Evolutionary conservation across 2,888 invertebrate genomes (phyloP).

Genomic region (Cheilosia urbana): DNA sequence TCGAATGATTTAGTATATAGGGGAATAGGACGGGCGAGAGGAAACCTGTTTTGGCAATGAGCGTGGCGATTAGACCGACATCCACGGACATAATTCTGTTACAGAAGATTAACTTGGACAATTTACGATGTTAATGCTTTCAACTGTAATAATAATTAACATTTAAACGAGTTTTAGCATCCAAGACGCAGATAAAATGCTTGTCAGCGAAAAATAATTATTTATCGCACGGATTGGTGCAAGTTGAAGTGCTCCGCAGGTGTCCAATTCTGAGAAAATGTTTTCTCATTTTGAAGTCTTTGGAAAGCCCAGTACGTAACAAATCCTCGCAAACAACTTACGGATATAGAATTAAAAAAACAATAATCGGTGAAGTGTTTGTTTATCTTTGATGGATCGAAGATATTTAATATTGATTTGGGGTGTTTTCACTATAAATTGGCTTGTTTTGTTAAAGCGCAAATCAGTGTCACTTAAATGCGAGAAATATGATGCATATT

Average conservation of each 20-base stretch:
- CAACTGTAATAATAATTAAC: slow-evolving; percentile 32
- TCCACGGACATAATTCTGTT: slow-evolving; percentile 39
- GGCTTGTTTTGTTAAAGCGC: too few relatives aligned
- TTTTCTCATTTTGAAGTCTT: too few relatives aligned
- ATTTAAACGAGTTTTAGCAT: slow-evolving; percentile 6
- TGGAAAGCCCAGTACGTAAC: too few relatives aligned
- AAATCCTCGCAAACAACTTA: too few relatives aligned
- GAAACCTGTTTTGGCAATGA: slow-evolving; percentile 46
- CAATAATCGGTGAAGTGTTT: too few relatives aligned
- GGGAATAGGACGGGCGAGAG: background rate
- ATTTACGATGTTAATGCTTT: slow-evolving; percentile 22
- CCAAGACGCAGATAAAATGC: slow-evolving; percentile 12
- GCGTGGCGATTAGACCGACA: slow-evolving; percentile 24
- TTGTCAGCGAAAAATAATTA: slow-evolving; percentile 9
- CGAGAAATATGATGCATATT: too few relatives aligned
- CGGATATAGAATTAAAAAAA: too few relatives aligned
- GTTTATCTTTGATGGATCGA: too few relatives aligned
- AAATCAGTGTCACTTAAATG: too few relatives aligned
- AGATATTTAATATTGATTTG: too few relatives aligned
- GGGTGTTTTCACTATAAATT: too few relatives aligned
- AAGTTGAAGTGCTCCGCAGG: background rate
- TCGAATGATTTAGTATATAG: slow-evolving; percentile 43
- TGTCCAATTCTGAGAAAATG: too few relatives aligned
- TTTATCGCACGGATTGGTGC: background rate
- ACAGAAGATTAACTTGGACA: slow-evolving; percentile 38